Evolutionary conservation across 1,140 invertebrate genomes (phyloP), one percentile per base, ranked within the genome.

Genomic region (Drosophila bocqueti): DNA sequence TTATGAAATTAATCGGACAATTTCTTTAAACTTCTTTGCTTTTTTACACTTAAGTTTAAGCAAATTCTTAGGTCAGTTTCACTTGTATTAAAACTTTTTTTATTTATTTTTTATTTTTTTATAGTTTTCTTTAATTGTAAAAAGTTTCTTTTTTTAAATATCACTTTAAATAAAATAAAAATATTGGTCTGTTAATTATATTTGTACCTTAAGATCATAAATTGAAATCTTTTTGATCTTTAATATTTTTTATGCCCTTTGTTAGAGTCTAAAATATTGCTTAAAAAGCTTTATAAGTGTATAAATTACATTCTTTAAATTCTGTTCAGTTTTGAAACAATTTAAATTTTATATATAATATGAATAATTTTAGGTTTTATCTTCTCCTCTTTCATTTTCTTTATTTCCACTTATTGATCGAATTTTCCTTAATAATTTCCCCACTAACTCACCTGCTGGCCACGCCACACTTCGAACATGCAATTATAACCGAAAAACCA

Each of bases 371-470:
- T 1, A 11, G 5, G 7, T 10, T n/a, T 10, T 6, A 13, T 11
- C 2, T 34, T 1, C 34, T 34, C 10, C 34, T 36, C 3, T 34
- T 4, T 34, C 9, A 2, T 34, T 11, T 34, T 11, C 3, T 3
- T 24, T 24, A 24, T 34, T 34, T 11, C 10, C 34, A 34, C 10
- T 4, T 4, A 34, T 31, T 21, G 7, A 15, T 5, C 9, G 0
- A 16, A 13, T 24, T 4, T 40, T 15, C 13, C 1, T 16, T 26
- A 13, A 58, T 10, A 24, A n/a, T 58, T 58, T 58, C 9, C 7
- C 2, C 1, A 4, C 16, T 0, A 29, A 79, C 82, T 85, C 69
- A 85, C 82, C 82, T 63, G 81, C 40, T 26, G 21, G 40, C 58
- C 54, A 21, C 11, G 16, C 46, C 38, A 59, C 40, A 61, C 40